Evolutionary conservation across 1,140 invertebrate species (phyloP).

Genomic region (Uloborus diversus): DNA sequence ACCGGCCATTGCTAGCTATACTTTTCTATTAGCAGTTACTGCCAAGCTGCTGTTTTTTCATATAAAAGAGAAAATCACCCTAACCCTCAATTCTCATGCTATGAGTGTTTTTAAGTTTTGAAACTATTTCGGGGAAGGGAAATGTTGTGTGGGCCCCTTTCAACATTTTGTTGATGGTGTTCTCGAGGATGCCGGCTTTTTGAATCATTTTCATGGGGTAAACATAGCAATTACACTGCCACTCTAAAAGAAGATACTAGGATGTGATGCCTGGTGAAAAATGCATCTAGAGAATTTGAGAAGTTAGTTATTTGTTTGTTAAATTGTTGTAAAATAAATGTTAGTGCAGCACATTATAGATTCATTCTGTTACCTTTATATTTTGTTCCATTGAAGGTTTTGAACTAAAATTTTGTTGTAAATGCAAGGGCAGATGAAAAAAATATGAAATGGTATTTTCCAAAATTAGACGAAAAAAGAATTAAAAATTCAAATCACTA

Average conservation of each 20-base stretch:
- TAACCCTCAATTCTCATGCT: constrained; percentile 1
- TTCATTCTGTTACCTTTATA: constrained; percentile 35
- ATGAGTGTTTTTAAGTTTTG: constrained; percentile 33
- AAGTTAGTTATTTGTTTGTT: constrained; percentile 55
- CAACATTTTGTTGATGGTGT: constrained; percentile 8
- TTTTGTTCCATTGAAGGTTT: constrained; percentile 16
- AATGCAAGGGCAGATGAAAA: constrained; percentile 41
- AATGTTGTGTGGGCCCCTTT: constrained; percentile 34
- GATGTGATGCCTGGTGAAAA: constrained; percentile 6
- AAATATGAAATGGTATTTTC: background rate
- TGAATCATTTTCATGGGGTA: constrained; percentile 37
- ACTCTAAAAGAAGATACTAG: constrained; percentile 39
- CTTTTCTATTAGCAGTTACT: constrained; percentile 55
- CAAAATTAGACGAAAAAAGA: no score
- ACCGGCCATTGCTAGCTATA: constrained; percentile 50
- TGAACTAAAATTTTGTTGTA: constrained; percentile 22
- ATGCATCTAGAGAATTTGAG: constrained; percentile 51
- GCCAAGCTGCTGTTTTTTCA: constrained; percentile 52
- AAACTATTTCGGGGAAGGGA: background rate
- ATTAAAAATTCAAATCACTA: no score
- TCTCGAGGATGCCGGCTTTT: constrained; percentile 1
- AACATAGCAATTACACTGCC: constrained; percentile 55
- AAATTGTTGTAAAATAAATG: constrained; percentile 55
- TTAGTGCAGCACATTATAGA: constrained; percentile 53
- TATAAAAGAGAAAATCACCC: constrained; percentile 30